These are phyloP conservation scores for Todus mexicanus DNA, from an alignment of 2,797 vertebrate genomes.

Conservation along the genomic window DNA sequence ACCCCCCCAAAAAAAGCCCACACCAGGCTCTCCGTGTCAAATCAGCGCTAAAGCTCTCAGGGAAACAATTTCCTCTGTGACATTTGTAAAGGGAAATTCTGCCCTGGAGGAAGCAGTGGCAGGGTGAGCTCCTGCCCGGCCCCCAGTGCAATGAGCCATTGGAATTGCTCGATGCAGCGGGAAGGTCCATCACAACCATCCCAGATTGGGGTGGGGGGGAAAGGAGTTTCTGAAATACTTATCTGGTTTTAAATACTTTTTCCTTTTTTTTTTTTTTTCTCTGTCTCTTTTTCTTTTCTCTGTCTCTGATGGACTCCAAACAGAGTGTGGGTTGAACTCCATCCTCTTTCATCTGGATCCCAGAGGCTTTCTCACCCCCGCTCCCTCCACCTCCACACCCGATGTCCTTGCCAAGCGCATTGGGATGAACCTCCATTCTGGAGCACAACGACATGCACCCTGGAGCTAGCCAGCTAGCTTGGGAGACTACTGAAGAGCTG, in stretches of 20 bases:
- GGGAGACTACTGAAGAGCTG: not conserved
- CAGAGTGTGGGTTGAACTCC: not conserved
- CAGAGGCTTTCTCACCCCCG: fast-evolving
- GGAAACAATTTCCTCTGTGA: not conserved
- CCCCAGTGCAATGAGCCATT: not conserved
- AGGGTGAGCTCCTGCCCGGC: not conserved
- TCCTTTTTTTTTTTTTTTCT: not conserved
- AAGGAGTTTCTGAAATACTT: not conserved
- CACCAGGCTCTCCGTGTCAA: not conserved
- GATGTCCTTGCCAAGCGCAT: not conserved
- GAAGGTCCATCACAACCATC: not conserved
- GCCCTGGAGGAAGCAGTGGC: not conserved
- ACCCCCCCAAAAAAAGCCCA: not conserved
- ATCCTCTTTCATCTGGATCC: not conserved
- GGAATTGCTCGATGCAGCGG: not conserved
- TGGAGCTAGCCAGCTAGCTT: not conserved
- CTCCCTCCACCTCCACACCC: not conserved
- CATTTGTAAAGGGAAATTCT: not conserved
- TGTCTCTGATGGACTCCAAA: not conserved
- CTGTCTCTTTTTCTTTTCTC: not conserved
- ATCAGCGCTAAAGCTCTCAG: fast-evolving
- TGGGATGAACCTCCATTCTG: not conserved
- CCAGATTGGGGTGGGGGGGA: fast-evolving
- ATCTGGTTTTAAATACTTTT: not conserved
- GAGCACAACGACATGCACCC: not conserved